Conservation (phyloP, 1,140 invertebrate genomes). For the Chymomyza costata region DNA sequence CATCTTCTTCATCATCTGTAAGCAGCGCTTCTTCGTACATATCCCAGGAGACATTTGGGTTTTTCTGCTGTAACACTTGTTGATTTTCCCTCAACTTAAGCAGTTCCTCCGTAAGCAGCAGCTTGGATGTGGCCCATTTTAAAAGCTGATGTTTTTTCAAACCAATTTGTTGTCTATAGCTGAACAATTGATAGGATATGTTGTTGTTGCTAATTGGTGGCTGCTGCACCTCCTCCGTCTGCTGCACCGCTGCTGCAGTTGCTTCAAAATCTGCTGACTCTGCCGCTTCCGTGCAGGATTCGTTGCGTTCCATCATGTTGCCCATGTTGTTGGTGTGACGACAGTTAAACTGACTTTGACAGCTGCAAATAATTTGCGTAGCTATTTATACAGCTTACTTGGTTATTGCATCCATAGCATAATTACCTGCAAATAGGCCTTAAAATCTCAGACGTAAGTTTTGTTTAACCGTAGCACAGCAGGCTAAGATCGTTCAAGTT, state of each 20-base stretch:
- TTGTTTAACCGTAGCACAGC: too few species aligned
- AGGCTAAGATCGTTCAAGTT: too few species aligned
- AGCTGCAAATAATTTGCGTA: conserved; percentile 25
- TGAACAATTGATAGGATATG: conserved; percentile 41
- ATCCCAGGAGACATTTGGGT: conserved; percentile 30
- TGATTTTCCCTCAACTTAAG: conserved; percentile 31
- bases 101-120: conserved; percentile 56
- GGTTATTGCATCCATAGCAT: too few species aligned
- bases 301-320: conserved; percentile 33
- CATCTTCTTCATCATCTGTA: conserved; percentile 35
- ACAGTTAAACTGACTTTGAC: conserved; percentile 37
- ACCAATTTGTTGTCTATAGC: conserved; percentile 50
- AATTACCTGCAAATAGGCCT: too few species aligned
- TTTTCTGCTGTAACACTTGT: neutral
- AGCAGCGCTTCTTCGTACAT: conserved; percentile 22
- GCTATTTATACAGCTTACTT: too few species aligned
- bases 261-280: neutral
- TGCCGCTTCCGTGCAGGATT: neutral
- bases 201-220: too few species aligned
- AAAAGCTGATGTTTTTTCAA: conserved; percentile 45
- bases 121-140: conserved; percentile 59
- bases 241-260: neutral
- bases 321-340: conserved; percentile 35
- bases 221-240: conserved; percentile 1
- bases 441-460: too few species aligned